These are phyloP conservation scores for Larimichthys crocea DNA, from an alignment of 2,113 vertebrate genomes.

Conservation along the genomic window DNA sequence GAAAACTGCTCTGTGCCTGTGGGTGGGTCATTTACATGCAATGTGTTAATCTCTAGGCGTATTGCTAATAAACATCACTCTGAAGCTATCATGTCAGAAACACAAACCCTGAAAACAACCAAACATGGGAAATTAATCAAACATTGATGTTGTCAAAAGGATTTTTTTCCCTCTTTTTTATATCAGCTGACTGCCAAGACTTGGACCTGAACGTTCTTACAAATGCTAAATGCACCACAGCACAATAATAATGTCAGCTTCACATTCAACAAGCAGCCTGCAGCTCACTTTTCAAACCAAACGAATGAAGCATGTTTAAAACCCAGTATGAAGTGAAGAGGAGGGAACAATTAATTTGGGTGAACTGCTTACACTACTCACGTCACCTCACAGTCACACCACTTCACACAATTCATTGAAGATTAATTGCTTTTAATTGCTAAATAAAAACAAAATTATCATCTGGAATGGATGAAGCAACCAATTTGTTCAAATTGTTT, in stretches of 20 bases:
- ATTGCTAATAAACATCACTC: slow-evolving; percentile 16
- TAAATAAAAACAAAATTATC: neutral
- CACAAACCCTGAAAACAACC: slow-evolving; percentile 5
- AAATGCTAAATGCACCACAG: neutral
- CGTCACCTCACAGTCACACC: neutral
- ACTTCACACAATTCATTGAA: neutral
- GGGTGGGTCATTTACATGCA: slow-evolving; percentile 14
- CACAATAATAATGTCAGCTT: slow-evolving; percentile 11
- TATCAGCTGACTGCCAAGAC: neutral
- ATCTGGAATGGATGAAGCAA: neutral
- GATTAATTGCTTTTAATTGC: no score
- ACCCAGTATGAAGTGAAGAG: neutral
- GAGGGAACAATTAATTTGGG: neutral
- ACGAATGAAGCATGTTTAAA: slow-evolving; percentile 14
- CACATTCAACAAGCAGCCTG: slow-evolving; percentile 4
- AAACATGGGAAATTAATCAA: slow-evolving; percentile 7
- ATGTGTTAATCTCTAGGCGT: slow-evolving; percentile 4
- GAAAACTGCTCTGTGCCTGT: slow-evolving; percentile 12
- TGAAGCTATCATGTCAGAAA: slow-evolving; percentile 27
- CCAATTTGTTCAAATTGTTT: neutral
- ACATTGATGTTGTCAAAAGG: slow-evolving; percentile 15
- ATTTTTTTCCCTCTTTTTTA: neutral
- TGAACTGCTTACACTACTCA: neutral
- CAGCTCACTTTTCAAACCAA: neutral
- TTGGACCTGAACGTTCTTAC: neutral